phyloP scores from a whole-genome alignment of 2,888 invertebrate genomes.

The Megamerina dolium region DNA sequence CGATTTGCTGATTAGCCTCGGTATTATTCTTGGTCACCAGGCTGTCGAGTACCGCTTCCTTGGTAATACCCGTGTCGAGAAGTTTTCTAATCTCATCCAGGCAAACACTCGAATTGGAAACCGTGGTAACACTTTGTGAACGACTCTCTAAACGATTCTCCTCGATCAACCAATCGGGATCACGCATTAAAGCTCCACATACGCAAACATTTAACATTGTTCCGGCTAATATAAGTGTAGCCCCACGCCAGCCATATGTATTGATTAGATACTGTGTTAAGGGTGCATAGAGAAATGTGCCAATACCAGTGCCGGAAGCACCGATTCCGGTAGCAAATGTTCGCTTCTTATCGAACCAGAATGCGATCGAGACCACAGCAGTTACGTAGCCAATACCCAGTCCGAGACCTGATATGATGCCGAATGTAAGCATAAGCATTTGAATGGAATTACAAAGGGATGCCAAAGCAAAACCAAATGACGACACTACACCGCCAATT shows the following conservation, averaged over 20 bases:
- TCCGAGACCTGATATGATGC: conserved; percentile 76
- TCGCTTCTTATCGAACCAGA: conserved; percentile 85
- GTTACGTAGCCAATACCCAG: conserved; percentile 78
- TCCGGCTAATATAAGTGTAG: conserved; percentile 73
- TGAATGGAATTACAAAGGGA: conserved; percentile 66
- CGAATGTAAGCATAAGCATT: conserved; percentile 78
- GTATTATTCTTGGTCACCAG: conserved; percentile 49
- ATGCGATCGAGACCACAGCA: conserved; percentile 85
- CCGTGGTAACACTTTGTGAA: conserved; percentile 49
- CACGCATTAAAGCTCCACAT: conserved; percentile 80
- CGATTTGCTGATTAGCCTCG: conserved; percentile 49
- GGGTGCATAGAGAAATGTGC: conserved; percentile 83
- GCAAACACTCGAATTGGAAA: conserved; percentile 49
- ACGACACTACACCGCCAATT: conserved; percentile 65
- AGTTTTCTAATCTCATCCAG: conserved; percentile 57
- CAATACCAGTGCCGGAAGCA: conserved; percentile 83
- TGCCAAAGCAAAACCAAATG: conserved; percentile 70
- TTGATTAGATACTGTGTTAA: conserved; percentile 69
- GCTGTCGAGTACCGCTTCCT: conserved; percentile 47
- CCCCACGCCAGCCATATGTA: conserved; percentile 80
- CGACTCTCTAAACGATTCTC: conserved; percentile 48
- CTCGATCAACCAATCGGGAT: conserved; percentile 69
- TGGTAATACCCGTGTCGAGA: conserved; percentile 60
- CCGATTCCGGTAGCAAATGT: conserved; percentile 81
- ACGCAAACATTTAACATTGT: conserved; percentile 79